phyloP scores from a whole-genome alignment of 2,888 invertebrate species.

The Dendrolimus houi region DNA sequence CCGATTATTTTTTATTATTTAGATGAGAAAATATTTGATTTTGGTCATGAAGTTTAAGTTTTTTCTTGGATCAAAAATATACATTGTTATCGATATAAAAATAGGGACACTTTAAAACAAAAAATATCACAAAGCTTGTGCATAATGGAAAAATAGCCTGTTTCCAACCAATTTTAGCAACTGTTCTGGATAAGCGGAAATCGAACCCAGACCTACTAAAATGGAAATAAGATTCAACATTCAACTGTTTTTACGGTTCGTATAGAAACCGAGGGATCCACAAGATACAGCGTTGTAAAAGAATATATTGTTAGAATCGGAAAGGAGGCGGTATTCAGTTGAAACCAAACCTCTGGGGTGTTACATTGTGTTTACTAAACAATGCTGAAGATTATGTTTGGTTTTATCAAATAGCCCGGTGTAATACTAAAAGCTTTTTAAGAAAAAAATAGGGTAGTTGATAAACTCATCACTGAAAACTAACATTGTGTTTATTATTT shows the following conservation, averaged over 20 bases:
- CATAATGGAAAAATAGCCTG: not conserved
- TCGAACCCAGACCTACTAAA: not conserved
- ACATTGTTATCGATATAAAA: no score
- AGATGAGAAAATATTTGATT: no score
- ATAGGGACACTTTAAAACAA: no score
- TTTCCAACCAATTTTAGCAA: not conserved
- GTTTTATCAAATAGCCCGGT: not conserved
- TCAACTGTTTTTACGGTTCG: not conserved
- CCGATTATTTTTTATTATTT: no score
- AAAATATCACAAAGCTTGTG: not conserved
- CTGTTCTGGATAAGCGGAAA: not conserved
- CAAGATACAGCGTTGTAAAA: not conserved
- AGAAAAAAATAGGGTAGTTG: no score
- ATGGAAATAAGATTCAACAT: not conserved
- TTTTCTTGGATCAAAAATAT: no score
- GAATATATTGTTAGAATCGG: not conserved
- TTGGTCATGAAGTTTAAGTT: no score
- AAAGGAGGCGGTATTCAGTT: not conserved
- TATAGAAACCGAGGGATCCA: not conserved
- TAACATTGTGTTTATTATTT: no score
- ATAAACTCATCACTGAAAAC: no score
- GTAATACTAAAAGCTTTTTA: no score
- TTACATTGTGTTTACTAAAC: not conserved
- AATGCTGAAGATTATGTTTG: not conserved
- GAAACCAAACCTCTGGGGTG: not conserved